Evolutionary conservation across 1,140 invertebrate genomes (phyloP), one percentile per base, ranked within the genome.

Genomic region (Drosophila rufa): DNA sequence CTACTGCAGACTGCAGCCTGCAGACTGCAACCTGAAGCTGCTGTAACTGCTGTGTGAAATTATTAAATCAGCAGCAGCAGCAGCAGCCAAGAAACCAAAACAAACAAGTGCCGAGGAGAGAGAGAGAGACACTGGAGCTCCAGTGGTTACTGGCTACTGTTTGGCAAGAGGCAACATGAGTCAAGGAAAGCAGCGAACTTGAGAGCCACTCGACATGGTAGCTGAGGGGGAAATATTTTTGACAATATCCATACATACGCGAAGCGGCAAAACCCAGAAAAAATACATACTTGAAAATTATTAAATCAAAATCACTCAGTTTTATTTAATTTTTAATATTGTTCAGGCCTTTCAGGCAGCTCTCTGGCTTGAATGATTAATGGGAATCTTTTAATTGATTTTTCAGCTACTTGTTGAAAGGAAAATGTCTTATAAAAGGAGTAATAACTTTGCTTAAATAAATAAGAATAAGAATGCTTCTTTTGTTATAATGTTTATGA

Each of bases 1-100:
- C 83, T 89, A 87, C 75, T 76, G 64, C 64, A 75, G 73, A 87
- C 75, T 76, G 56, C 64, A 75, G 73, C 79, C 45, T 66, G 46
- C 56, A 42, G 22, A 27, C 46, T 3, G 40, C 47, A 79, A 58
- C 30, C 38, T 30, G 50, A 50, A 82, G 43, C 53, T 43, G 57
- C 43, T 36, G 45, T 42, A 56, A 40, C 22, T 38, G 60, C 59
- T 79, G 66, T 79, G 77, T 79, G 77, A 62, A 79, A 79, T 79
- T 79, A 60, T 73, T 59, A 58, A 73, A 51, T 61, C 30, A 57
- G 67, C 60, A 45, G 51, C 48, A 65, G 38, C 56, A 58, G 68
- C 36, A 48, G 55, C 46, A 25, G n/a, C 53, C 43, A 50, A 56
- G 33, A 59, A 83, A 45, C 76, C 64, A 78, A 84, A 74, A 60